These are phyloP conservation scores for Rhynchotus rufescens DNA, from an alignment of 2,797 vertebrate species.

Conservation along the genomic window DNA sequence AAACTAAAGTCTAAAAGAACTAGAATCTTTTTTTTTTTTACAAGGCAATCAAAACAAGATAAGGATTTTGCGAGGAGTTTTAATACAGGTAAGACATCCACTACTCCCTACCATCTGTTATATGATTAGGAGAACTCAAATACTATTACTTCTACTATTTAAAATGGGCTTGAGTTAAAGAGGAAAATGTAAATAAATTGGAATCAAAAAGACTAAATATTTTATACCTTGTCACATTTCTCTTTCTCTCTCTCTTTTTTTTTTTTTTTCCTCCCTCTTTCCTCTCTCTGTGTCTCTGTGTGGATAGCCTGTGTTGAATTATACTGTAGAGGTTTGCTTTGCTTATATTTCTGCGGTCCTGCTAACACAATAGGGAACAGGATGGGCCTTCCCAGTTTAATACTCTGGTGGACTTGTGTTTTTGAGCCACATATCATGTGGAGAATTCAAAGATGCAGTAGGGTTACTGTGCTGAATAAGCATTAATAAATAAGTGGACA, in stretches of 20 bases:
- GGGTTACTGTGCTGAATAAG: background rate
- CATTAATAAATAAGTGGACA: background rate
- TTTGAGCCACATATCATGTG: background rate
- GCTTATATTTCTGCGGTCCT: background rate
- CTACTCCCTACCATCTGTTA: background rate
- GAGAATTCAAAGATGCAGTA: background rate
- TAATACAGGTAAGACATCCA: background rate
- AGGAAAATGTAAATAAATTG: background rate
- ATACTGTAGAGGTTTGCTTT: accelerated
- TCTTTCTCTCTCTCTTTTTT: background rate
- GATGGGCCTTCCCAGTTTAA: background rate
- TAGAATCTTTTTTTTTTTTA: background rate
- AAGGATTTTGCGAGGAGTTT: background rate
- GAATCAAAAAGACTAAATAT: background rate
- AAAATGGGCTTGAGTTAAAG: background rate
- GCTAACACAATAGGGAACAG: background rate
- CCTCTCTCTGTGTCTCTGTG: no score
- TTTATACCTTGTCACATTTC: accelerated
- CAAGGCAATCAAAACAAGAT: background rate
- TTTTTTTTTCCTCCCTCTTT: background rate
- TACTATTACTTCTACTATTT: background rate
- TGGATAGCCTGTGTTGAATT: background rate
- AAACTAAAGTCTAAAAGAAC: background rate
- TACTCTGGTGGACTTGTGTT: background rate
- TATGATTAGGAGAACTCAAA: background rate